Conservation (phyloP, 2,888 invertebrate genomes). For the Gisinianus flammeolus region DNA sequence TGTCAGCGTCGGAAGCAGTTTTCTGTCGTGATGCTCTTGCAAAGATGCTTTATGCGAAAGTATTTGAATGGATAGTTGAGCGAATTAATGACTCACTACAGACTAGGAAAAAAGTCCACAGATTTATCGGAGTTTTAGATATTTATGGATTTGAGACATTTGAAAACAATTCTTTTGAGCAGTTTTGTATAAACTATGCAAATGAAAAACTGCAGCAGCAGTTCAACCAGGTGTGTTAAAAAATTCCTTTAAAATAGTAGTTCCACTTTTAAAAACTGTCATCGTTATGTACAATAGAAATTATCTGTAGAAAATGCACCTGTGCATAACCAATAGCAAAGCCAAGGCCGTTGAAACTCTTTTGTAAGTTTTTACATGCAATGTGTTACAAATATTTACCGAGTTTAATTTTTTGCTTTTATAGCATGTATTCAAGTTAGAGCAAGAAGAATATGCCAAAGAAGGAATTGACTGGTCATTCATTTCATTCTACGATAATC, state of each 20-base stretch:
- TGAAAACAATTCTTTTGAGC: conserved; percentile 96
- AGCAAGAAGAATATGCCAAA: conserved; percentile 96
- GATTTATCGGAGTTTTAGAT: conserved; percentile 95
- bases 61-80: conserved; percentile 92
- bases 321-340: too few relatives aligned
- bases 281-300: too few relatives aligned
- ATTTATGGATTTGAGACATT: conserved; percentile 99
- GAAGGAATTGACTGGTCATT: conserved; percentile 98
- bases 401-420: too few relatives aligned
- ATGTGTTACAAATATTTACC: not conserved
- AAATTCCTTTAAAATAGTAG: too few relatives aligned
- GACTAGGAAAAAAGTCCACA: conserved; percentile 68
- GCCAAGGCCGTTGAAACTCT: too few relatives aligned
- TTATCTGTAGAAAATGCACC: too few relatives aligned
- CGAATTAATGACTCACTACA: conserved; percentile 85
- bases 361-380: too few relatives aligned
- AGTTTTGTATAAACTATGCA: conserved; percentile 99
- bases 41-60: conserved; percentile 89
- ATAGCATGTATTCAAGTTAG: conserved; percentile 94
- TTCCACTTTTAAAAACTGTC: too few relatives aligned
- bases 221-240: conserved; percentile 70
- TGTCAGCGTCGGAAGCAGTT: conserved; percentile 69
- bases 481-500: conserved; percentile 99
- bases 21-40: conserved; percentile 84
- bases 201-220: conserved; percentile 99